Conservation (phyloP, 1,140 invertebrate species). For the Diploscapter pachys region DNA sequence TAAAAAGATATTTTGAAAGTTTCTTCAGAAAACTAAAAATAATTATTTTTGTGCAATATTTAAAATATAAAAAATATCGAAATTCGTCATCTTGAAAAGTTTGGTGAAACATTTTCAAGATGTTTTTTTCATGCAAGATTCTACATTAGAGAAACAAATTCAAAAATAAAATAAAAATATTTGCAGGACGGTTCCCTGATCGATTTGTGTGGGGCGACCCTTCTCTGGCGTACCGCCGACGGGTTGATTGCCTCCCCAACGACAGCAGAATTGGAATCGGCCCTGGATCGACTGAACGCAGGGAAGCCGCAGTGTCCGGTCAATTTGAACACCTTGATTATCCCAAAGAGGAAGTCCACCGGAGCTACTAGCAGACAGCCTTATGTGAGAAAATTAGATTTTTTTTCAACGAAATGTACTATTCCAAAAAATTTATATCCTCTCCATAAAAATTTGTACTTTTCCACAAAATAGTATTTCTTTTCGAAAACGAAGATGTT, state of each 20-base stretch:
- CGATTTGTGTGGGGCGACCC: constrained; percentile 94
- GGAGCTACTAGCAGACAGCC: constrained; percentile 68
- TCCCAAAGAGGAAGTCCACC: constrained; percentile 71
- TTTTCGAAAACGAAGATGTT: not conserved
- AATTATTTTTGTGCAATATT: too few relatives aligned
- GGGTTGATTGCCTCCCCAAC: constrained; percentile 91
- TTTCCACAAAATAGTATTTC: not conserved
- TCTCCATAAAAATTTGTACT: not conserved
- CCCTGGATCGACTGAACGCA: constrained; percentile 92
- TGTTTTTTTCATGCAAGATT: too few relatives aligned
- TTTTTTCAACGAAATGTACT: not conserved
- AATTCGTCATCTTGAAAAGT: too few relatives aligned
- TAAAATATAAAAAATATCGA: too few relatives aligned
- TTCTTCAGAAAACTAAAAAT: too few relatives aligned
- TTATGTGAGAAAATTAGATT: constrained; percentile 42
- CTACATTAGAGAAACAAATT: too few relatives aligned
- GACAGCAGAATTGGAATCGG: constrained; percentile 82
- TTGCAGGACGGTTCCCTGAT: constrained; percentile 89
- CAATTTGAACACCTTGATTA: constrained; percentile 93
- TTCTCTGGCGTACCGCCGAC: constrained; percentile 93
- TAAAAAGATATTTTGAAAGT: too few relatives aligned
- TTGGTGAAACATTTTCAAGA: too few relatives aligned
- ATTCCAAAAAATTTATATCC: not conserved
- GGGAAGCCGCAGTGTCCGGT: constrained; percentile 98
- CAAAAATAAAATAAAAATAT: not conserved